These are phyloP conservation scores for Onychorhynchus coronatus DNA, from an alignment of 2,113 vertebrate genomes.

Conservation along the genomic window DNA sequence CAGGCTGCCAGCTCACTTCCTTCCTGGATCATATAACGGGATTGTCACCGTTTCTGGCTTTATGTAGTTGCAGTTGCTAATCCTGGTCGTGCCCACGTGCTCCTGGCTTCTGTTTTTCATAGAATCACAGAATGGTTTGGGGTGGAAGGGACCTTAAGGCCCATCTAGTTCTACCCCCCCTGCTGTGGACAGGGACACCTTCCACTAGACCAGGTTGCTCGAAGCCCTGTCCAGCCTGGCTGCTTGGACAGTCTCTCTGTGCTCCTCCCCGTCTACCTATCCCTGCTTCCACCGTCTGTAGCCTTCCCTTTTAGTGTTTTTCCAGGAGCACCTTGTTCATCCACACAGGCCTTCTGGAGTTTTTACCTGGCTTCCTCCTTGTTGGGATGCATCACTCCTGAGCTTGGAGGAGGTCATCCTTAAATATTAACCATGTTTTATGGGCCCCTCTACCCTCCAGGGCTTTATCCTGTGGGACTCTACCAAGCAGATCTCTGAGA, in stretches of 20 bases:
- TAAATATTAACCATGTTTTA: background rate
- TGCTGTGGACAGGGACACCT: background rate
- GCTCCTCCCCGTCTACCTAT: background rate
- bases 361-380: background rate
- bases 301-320: background rate
- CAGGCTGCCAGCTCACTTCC: background rate
- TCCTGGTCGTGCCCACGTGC: background rate
- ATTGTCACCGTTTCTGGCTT: background rate
- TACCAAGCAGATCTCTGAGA: background rate
- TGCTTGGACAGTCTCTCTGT: background rate
- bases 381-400: background rate
- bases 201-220: background rate
- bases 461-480: background rate
- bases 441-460: background rate
- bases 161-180: background rate
- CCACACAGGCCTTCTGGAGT: background rate
- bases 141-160: background rate
- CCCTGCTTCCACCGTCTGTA: background rate
- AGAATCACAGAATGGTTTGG: background rate
- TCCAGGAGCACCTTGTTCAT: background rate
- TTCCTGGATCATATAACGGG: background rate
- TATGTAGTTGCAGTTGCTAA: background rate
- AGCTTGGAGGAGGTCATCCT: background rate
- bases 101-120: background rate
- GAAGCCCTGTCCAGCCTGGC: background rate